A percentile compares a stretch with the other conserved stretches of the same genome.
These are phyloP conservation scores for Drosophila niveifrons DNA, from an alignment of 2,888 invertebrate species.

Conservation along the genomic window DNA sequence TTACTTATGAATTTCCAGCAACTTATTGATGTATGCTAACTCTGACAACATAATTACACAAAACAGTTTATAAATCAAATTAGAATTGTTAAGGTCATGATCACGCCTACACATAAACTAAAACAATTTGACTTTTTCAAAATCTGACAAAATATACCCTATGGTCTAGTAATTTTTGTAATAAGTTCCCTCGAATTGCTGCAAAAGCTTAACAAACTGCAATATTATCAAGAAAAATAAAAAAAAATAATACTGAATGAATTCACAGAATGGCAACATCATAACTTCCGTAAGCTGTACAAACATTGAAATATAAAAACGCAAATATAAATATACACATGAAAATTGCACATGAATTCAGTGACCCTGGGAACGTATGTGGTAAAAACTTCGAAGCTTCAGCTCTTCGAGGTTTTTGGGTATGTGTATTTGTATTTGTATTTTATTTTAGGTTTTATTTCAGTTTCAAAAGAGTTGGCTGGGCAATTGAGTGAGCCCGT, in stretches of 20 bases:
- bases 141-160: slow-evolving; percentile 1
- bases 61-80: too few species aligned
- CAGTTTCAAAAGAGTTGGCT: slow-evolving; percentile 38
- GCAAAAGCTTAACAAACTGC: slow-evolving; percentile 36
- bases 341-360: slow-evolving; percentile 66
- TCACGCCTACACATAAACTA: too few species aligned
- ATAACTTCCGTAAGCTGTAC: slow-evolving; percentile 56
- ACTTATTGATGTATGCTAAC: too few species aligned
- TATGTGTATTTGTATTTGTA: slow-evolving; percentile 1
- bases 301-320: slow-evolving; percentile 9
- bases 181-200: slow-evolving; percentile 23
- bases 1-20: too few species aligned
- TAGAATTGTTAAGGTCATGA: too few species aligned
- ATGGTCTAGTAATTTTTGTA: slow-evolving; percentile 29
- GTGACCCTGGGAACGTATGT: slow-evolving; percentile 51
- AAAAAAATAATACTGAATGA: slow-evolving; percentile 24
- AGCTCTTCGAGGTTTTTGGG: slow-evolving; percentile 13
- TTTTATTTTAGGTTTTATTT: slow-evolving; percentile 30
- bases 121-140: neutral
- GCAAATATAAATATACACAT: slow-evolving; percentile 34
- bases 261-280: slow-evolving; percentile 54
- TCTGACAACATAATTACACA: too few species aligned
- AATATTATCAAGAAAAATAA: neutral
- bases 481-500: slow-evolving; percentile 77
- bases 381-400: slow-evolving; percentile 8